Evolutionary conservation across 2,888 invertebrate species (phyloP).

Genomic region (Stictocephala bisonia): DNA sequence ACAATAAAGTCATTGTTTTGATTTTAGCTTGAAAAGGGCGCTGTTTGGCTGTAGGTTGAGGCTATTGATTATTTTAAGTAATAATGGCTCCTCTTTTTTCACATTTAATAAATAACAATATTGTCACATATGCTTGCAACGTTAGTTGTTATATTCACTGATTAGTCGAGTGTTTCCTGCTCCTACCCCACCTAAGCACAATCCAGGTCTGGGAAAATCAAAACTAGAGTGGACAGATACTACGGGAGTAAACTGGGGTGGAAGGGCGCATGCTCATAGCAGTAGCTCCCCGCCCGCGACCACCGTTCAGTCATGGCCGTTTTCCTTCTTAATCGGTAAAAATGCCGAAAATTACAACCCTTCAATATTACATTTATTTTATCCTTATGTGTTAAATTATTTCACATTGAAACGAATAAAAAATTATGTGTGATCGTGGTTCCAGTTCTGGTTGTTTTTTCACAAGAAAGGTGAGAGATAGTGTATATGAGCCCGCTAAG

Average conservation of each 20-base stretch:
- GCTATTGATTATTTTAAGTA: no score
- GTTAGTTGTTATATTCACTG: no score
- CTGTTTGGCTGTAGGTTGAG: no score
- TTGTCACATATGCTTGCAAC: no score
- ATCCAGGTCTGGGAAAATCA: constrained; percentile 48
- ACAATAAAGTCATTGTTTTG: no score
- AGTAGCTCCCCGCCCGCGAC: constrained; percentile 46
- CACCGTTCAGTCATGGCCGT: constrained; percentile 47
- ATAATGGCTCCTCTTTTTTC: no score
- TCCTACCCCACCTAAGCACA: constrained; percentile 40
- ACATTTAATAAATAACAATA: no score
- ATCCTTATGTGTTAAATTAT: not conserved
- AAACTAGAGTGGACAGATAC: constrained; percentile 47
- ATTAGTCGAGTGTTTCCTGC: constrained; percentile 4
- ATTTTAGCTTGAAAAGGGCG: no score
- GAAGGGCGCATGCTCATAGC: constrained; percentile 33
- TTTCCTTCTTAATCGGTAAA: constrained; percentile 46
- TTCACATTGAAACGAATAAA: not conserved
- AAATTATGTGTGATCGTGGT: constrained; percentile 75
- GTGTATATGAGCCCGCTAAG: constrained; percentile 28
- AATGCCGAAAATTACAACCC: constrained; percentile 28
- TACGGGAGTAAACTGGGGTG: constrained; percentile 44
- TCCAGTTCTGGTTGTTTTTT: constrained; percentile 77
- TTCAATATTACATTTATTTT: constrained; percentile 17
- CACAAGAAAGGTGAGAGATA: constrained; percentile 69